Evolutionary conservation across 1,140 invertebrate genomes (phyloP), one percentile per base, ranked within the genome.

Genomic region (Papilio polyxenes): DNA sequence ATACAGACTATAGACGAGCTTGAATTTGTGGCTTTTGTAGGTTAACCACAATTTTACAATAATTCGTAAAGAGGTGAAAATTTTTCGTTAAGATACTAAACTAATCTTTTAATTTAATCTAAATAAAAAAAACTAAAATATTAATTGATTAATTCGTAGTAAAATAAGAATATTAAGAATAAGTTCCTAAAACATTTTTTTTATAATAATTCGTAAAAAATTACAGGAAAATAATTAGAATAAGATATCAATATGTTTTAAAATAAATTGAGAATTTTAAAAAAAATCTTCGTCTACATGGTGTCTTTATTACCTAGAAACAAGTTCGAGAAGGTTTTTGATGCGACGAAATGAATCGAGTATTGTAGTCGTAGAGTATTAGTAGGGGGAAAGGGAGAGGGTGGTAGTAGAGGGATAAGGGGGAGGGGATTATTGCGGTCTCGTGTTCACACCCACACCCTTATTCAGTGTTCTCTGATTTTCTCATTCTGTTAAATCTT

Each of bases 301-400:
- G 62, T 65, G 20, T 31, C 62, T 13, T 65, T 65, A 65, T 31
- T 65, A 31, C 62, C 20, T 23, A 65, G 62, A 65, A 65, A 65
- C 62, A 65, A 65, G 62, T 31, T 72, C 13, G 11, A 31, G 65
- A 31, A 23, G 65, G 31, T 40, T 15, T 72, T 72, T 72, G 31
- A 69, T 69, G 65, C 65, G 65, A 69, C 31, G 65, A 69, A 69
- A 69, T 69, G 62, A 23, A 69, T 69, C 62, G 62, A 69, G 62
- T 23, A 37, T 69, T 69, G 62, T 31, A 69, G 62, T 69, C 62
- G 62, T 37, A 20, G 37, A 10, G 62, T 23, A 69, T 69, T 69
- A 69, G 62, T 5, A 5, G 23, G 11, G 23, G 62, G 62, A 6
- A 9, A 5, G n/a, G n/a, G 59, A 31, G 23, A 31, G 8, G 7